Evolutionary conservation across 2,888 invertebrate genomes (phyloP).

Genomic region (Ecliptopera silaceata): DNA sequence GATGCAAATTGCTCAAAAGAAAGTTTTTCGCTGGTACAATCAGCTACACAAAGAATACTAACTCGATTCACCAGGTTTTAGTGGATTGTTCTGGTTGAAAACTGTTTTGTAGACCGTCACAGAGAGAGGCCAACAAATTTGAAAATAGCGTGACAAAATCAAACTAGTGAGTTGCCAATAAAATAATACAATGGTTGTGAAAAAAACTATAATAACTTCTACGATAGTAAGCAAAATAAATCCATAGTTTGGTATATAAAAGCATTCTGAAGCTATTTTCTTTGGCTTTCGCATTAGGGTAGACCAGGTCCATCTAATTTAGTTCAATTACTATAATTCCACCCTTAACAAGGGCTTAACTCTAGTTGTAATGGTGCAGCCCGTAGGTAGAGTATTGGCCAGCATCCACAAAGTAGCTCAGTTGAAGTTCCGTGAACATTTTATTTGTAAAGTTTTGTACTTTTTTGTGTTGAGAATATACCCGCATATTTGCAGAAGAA

Average conservation of each 20-base stretch:
- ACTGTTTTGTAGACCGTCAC: no score
- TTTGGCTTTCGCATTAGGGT: not conserved
- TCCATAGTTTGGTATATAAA: no score
- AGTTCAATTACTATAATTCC: not conserved
- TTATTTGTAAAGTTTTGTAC: not conserved
- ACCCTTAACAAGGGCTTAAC: not conserved
- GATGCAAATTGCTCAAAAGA: constrained; percentile 30
- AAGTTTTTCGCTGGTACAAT: constrained; percentile 33
- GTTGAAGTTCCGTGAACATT: not conserved
- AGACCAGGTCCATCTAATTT: not conserved
- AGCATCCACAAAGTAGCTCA: not conserved
- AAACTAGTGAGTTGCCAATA: no score
- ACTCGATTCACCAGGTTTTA: constrained; percentile 22
- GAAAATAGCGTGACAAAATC: no score
- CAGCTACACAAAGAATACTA: constrained; percentile 6
- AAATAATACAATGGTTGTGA: no score
- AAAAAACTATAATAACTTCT: no score
- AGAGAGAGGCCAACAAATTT: no score
- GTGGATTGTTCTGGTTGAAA: not conserved
- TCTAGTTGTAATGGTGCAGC: not conserved
- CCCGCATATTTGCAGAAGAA: not conserved
- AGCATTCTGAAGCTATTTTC: not conserved
- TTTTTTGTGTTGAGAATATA: not conserved
- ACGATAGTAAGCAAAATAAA: no score
- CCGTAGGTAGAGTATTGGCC: not conserved